These are phyloP conservation scores for Hydropsyche tenuis DNA, from an alignment of 1,140 invertebrate genomes.

Conservation along the genomic window DNA sequence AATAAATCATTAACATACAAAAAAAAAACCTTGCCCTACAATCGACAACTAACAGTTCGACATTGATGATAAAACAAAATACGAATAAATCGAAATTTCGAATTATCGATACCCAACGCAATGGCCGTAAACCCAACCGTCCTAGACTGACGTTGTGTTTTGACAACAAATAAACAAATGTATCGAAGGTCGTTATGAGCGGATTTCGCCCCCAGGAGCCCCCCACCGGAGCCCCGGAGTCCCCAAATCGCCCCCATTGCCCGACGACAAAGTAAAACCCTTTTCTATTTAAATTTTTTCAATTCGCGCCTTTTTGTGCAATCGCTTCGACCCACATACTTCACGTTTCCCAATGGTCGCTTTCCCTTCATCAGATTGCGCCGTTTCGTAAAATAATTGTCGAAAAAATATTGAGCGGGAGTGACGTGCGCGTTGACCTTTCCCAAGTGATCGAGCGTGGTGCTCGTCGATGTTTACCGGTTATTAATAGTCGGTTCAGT, in stretches of 20 bases:
- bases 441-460: background rate
- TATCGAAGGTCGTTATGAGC: background rate
- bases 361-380: background rate
- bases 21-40: no score
- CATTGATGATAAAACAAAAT: no score
- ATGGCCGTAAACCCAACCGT: slow-evolving; percentile 2
- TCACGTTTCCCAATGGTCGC: no score
- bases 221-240: background rate
- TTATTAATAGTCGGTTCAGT: slow-evolving; percentile 48
- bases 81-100: no score
- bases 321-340: no score
- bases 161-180: slow-evolving; percentile 27
- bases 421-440: slow-evolving; percentile 11
- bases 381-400: background rate
- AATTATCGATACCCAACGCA: no score
- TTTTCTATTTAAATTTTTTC: no score
- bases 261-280: no score
- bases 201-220: background rate
- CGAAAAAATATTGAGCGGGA: background rate
- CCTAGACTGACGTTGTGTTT: background rate
- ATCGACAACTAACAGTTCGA: no score
- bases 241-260: background rate
- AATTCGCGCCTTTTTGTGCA: no score
- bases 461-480: slow-evolving; percentile 38
- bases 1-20: no score